Conservation (phyloP, 1,140 invertebrate genomes). For the Pogonus chalceus region DNA sequence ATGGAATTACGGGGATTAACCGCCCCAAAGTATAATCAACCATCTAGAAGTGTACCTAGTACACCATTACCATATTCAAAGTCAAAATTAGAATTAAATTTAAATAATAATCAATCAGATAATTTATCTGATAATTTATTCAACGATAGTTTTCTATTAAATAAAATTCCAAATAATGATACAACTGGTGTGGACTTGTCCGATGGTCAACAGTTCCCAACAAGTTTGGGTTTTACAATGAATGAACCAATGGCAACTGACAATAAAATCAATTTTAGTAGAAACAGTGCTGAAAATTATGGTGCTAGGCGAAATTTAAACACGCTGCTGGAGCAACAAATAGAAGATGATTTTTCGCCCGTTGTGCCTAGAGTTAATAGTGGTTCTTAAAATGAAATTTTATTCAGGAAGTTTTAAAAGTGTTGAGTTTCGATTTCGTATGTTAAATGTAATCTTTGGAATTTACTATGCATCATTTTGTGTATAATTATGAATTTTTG, state of each 20-base stretch:
- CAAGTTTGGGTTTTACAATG: slow-evolving; percentile 1
- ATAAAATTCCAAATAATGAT: slow-evolving; percentile 29
- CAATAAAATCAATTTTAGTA: neutral
- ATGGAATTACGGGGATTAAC: slow-evolving; percentile 16
- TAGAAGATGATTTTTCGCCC: neutral
- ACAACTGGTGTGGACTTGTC: neutral
- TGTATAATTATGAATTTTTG: too few species aligned
- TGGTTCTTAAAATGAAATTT: neutral
- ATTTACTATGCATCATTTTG: too few species aligned
- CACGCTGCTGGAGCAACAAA: neutral
- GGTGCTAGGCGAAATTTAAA: slow-evolving; percentile 3
- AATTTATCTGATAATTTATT: slow-evolving; percentile 33
- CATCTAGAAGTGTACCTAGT: slow-evolving; percentile 50
- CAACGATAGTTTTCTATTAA: too few species aligned
- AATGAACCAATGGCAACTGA: neutral
- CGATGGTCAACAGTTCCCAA: neutral
- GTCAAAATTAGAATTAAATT: slow-evolving; percentile 15
- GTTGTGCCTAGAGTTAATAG: neutral
- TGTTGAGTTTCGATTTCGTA: too few species aligned
- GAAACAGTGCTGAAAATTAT: slow-evolving; percentile 4
- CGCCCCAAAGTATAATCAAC: slow-evolving; percentile 21
- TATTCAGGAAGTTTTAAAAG: too few species aligned
- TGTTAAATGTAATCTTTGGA: too few species aligned
- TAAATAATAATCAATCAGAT: slow-evolving; percentile 23
- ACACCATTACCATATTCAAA: slow-evolving; percentile 46